Conservation (phyloP, 2,797 vertebrate genomes). For the Xiphophorus birchmanni region DNA sequence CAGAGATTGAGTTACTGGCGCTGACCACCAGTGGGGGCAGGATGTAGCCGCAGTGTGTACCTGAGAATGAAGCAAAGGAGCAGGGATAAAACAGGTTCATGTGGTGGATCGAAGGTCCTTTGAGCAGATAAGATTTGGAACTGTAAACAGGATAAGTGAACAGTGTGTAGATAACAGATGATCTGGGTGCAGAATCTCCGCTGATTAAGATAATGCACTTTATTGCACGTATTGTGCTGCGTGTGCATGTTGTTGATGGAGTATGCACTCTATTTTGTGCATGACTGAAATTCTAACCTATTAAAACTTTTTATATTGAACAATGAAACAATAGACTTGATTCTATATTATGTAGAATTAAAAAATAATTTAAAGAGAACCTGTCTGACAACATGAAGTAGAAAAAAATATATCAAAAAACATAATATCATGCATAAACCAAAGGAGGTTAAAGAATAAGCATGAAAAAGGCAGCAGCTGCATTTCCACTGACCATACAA, state of each 20-base stretch:
- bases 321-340: too few species aligned
- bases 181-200: not conserved
- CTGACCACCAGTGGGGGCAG: slow-evolving; percentile 80
- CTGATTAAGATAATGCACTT: not conserved
- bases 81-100: slow-evolving; percentile 2
- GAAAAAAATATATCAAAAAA: not conserved
- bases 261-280: not conserved
- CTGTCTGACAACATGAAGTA: not conserved
- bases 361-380: not conserved
- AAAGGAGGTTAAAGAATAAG: not conserved
- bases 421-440: not conserved
- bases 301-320: too few species aligned
- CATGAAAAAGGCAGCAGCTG: not conserved
- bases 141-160: not conserved
- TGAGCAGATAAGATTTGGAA: not conserved
- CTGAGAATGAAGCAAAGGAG: slow-evolving; percentile 53
- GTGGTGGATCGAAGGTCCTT: not conserved
- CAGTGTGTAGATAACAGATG: not conserved
- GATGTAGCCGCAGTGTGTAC: slow-evolving; percentile 77
- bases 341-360: not conserved
- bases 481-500: too few species aligned
- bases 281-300: not conserved
- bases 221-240: not conserved
- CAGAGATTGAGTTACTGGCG: slow-evolving; percentile 67
- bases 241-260: not conserved